These are phyloP conservation scores for Hoplostethus mediterraneus DNA, from an alignment of 2,797 vertebrate species.

Conservation along the genomic window DNA sequence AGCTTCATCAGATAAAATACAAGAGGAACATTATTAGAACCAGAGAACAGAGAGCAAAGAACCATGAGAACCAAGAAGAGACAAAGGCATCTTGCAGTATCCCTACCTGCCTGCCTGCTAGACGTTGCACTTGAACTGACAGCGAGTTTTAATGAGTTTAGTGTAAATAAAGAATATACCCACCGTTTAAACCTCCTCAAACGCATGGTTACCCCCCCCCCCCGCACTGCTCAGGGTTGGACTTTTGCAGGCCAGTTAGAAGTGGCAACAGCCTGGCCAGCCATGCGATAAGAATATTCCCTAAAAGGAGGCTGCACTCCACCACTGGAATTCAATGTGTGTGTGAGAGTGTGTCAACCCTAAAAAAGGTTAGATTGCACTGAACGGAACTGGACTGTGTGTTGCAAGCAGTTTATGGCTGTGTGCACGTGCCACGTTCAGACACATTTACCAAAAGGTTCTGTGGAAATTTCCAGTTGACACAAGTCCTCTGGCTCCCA, in stretches of 20 bases:
- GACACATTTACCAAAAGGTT: too few species aligned
- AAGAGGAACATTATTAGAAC: too few species aligned
- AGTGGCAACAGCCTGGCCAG: conserved; percentile 33
- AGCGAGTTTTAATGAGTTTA: not conserved
- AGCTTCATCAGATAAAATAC: too few species aligned
- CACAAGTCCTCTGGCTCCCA: too few species aligned
- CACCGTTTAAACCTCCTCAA: conserved; percentile 13
- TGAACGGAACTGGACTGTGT: too few species aligned
- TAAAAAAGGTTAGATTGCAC: too few species aligned
- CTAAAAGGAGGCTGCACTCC: conserved; percentile 41
- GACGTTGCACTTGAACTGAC: not conserved
- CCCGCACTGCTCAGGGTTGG: conserved; percentile 11
- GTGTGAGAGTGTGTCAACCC: not conserved
- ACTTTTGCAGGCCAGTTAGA: conserved; percentile 12
- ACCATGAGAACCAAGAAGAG: too few species aligned
- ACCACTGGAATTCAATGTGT: not conserved
- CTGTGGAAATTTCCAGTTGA: too few species aligned
- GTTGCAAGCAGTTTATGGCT: too few species aligned
- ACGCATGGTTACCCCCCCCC: conserved; percentile 5
- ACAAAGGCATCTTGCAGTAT: not conserved
- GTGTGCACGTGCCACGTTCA: not conserved
- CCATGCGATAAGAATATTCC: conserved; percentile 52
- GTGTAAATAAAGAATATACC: conserved; percentile 24
- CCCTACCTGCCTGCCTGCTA: not conserved
- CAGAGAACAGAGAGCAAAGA: too few species aligned